Evolutionary conservation across 2,113 vertebrate species (phyloP), one percentile per base, ranked within the genome.

Genomic region (Anser cygnoides): DNA sequence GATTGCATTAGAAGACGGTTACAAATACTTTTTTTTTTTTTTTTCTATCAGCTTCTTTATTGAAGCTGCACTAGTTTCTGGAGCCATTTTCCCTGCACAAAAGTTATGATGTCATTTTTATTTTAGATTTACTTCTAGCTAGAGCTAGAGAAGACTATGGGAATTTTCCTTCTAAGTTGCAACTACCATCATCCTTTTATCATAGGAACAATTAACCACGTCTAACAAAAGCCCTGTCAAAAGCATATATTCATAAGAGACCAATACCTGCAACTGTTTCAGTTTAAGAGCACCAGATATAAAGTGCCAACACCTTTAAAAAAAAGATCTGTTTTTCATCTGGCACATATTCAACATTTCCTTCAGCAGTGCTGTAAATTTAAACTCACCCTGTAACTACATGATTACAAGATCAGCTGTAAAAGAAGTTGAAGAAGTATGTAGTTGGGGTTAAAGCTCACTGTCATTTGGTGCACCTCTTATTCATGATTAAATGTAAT

Each of bases 41-140:
- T 14, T 14, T 23, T 15, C 28, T 76, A 4, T 14, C 13, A 82
- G 25, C 4, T 77, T 74, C 7, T 81, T 93, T 94, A 71, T 75
- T 52, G n/a, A 81, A 81, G 17, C n/a, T 94, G 16, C 15, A 61
- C 3, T 74, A 37, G 14, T 46, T 93, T 87, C 61, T 84, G 13
- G 28, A 46, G 19, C 57, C 29, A 20, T 13, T 75, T 63, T 54
- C 41, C 33, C 39, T 54, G 4, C 57, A 35, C 12, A 80, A 86
- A 88, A 1, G 16, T 65, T 84, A 78, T 49, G 39, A 61, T 63
- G 50, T 44, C 15, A 75, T 72, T 93, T 90, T 78, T 70, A 78
- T 50, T 87, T 93, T 65, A 92, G 43, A 80, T 78, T 78, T 93
- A 74, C 87, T 95, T 89, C 55, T 39, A 73, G 39, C 49, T 77